Conservation (phyloP, 2,113 vertebrate genomes). For the Tretioscincus oriximinensis region DNA sequence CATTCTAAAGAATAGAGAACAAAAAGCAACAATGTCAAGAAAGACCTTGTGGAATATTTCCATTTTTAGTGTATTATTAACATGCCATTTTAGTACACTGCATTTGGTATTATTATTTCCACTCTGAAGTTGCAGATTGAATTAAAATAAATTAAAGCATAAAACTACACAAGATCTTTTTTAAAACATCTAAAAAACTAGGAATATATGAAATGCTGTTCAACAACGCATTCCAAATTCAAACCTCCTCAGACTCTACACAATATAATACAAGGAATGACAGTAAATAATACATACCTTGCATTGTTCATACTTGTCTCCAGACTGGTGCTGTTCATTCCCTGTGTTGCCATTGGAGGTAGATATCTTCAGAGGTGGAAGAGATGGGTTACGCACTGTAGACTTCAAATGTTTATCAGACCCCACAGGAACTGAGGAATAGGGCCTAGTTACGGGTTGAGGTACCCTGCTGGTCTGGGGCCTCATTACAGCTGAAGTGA, state of each 20-base stretch:
- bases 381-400: slow-evolving; percentile 77
- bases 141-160: too few species aligned
- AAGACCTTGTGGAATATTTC: rapidly evolving
- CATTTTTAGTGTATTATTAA: neutral
- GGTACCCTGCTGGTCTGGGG: slow-evolving; percentile 73
- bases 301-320: slow-evolving; percentile 83
- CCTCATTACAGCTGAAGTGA: slow-evolving; percentile 80
- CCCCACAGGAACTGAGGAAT: slow-evolving; percentile 80
- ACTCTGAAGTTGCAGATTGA: too few species aligned
- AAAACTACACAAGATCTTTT: too few species aligned
- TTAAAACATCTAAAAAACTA: too few species aligned
- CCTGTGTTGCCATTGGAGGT: slow-evolving; percentile 91
- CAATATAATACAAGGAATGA: neutral
- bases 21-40: slow-evolving; percentile 43
- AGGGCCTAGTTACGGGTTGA: slow-evolving; percentile 84
- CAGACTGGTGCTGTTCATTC: slow-evolving; percentile 82
- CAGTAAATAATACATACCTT: slow-evolving; percentile 71
- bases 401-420: slow-evolving; percentile 82
- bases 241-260: neutral
- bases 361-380: slow-evolving; percentile 86
- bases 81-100: too few species aligned
- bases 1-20: slow-evolving; percentile 72
- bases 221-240: neutral
- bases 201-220: too few species aligned
- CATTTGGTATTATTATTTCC: too few species aligned